Percentiles rank a stretch among this genome's conserved stretches.
Conservation (phyloP, 2,113 vertebrate genomes). For the Gallinago media region DNA sequence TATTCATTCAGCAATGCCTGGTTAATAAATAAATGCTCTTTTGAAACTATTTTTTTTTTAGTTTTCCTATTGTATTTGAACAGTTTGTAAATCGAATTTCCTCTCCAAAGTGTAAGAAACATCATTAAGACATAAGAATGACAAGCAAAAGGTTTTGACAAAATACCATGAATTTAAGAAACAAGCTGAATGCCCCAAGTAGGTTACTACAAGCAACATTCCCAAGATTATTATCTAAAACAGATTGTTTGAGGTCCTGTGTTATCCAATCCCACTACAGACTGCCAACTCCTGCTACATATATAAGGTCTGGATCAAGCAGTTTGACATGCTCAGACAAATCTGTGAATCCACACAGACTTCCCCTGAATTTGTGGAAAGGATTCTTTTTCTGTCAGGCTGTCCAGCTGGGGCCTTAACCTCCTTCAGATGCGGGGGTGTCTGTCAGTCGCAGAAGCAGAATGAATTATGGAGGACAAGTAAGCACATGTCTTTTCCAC, state of each 20-base stretch:
- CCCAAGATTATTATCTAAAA: background rate
- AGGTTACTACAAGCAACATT: background rate
- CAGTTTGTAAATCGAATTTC: background rate
- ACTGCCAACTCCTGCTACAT: background rate
- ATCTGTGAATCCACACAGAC: background rate
- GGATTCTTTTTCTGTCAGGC: background rate
- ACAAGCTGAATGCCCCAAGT: background rate
- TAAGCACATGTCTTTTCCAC: background rate
- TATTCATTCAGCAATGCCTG: background rate
- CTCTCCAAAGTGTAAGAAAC: background rate
- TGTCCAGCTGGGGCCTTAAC: background rate
- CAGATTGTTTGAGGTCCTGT: background rate
- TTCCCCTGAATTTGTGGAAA: background rate
- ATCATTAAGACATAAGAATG: background rate
- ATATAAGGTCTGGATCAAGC: background rate
- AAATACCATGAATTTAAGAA: background rate
- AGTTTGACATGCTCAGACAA: background rate
- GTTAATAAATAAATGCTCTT: background rate
- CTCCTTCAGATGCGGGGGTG: background rate
- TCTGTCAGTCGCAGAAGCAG: background rate
- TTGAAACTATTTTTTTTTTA: background rate
- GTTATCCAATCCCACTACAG: background rate
- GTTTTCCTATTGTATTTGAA: background rate
- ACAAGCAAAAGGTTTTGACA: background rate
- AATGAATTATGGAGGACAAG: background rate